These are phyloP conservation scores for Eupithecia vulgata DNA, from an alignment of 2,888 invertebrate species.

Conservation along the genomic window DNA sequence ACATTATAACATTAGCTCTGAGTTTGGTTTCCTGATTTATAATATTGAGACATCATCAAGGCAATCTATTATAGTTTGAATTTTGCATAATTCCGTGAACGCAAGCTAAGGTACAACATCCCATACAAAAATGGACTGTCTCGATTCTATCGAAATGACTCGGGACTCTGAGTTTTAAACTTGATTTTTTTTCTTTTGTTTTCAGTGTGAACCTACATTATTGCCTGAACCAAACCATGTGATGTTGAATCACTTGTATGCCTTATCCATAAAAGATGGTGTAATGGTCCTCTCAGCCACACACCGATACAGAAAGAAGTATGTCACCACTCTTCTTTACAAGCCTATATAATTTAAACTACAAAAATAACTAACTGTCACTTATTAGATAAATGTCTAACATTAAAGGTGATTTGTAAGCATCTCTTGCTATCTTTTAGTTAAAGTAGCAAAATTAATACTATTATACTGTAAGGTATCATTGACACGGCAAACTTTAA, in stretches of 20 bases:
- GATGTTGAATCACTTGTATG: conserved; percentile 99
- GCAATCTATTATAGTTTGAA: neutral
- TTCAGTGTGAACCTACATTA: conserved; percentile 98
- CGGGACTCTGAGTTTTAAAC: neutral
- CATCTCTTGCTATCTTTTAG: neutral
- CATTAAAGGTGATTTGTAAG: conserved; percentile 1
- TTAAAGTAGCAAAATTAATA: neutral
- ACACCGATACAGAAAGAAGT: conserved; percentile 99
- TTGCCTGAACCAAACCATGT: conserved; percentile 99
- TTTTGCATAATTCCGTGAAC: neutral
- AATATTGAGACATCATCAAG: neutral
- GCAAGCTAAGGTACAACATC: too few relatives aligned
- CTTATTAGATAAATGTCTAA: neutral
- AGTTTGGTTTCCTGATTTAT: neutral
- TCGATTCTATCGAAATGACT: too few relatives aligned
- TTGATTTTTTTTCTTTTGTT: conserved; percentile 17
- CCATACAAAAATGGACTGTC: too few relatives aligned
- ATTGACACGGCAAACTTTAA: neutral
- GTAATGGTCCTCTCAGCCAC: conserved; percentile 99
- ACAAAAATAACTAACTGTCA: neutral
- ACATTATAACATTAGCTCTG: neutral
- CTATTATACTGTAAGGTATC: neutral
- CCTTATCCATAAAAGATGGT: conserved; percentile 99
- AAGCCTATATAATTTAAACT: conserved; percentile 89
- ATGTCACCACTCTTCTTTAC: conserved; percentile 98